Evolutionary conservation across 2,888 invertebrate species (phyloP), one percentile per base, ranked within the genome.

Genomic region (Apotomis turbidana): DNA sequence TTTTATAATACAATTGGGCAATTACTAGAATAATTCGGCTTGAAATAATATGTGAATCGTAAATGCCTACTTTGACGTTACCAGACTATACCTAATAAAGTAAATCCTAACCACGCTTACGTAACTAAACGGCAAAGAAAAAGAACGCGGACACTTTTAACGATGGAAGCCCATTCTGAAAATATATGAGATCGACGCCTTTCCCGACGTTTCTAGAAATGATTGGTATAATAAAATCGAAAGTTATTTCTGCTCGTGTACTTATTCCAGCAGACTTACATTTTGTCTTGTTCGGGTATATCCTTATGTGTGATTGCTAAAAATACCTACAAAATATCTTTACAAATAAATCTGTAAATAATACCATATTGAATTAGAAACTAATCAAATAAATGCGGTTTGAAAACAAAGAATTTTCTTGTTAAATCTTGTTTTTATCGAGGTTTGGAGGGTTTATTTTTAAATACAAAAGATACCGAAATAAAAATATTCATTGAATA

Each of bases 181-280:
- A 63, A 63, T 63, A 63, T 63, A 63, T 63, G 38, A 52, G 63
- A 52, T 52, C 38, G 41, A 13, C 10, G 10, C 52, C 52, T 12
- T 51, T 13, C 41, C 5, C 63, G 9, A 15, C 41, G 9, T 63
- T 52, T 41, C 13, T 3, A 27, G 44, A 49, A 49, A 36, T 61
- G 13, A 63, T 63, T 63, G 52, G 38, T 38, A 13, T 63, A 63
- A 52, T n/a, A 62, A 62, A n/a, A 8, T 38, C 36, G n/a, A 61
- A 49, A 36, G 49, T 27, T 8, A 3, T 61, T 61, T 15, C 27
- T 36, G 27, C 15, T 61, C 61, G 27, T 36, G 49, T 49, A 15
- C 15, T 15, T 15, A 12, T 27, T 61, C 41, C 27, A 36, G 12
- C 41, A 41, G 41, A 6, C 41, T 41, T 41, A 5, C 5, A 6